A percentile compares a stretch with the other conserved stretches of the same genome.
phyloP scores from a whole-genome alignment of 2,888 invertebrate species.

The Mallateleia sp. region DNA sequence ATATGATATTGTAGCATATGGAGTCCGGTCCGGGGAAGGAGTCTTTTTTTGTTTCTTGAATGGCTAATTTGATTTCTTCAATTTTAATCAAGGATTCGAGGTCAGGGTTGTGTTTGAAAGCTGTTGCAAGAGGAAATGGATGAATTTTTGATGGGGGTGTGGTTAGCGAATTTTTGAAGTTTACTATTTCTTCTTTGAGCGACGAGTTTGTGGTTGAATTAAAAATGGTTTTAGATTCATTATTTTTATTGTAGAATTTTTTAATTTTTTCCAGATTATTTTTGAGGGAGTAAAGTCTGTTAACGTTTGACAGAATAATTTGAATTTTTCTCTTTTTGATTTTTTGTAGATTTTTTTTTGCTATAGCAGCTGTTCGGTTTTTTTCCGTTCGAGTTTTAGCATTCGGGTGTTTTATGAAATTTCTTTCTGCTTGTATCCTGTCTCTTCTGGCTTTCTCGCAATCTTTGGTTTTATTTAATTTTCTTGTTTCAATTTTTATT shows the following conservation, averaged over 20 bases:
- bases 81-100: neutral
- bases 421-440: neutral
- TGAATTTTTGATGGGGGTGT: neutral
- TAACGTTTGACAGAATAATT: neutral
- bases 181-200: neutral
- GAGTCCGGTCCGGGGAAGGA: neutral
- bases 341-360: neutral
- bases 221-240: too few species aligned
- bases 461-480: neutral
- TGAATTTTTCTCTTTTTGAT: neutral
- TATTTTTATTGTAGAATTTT: constrained; percentile 10
- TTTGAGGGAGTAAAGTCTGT: neutral
- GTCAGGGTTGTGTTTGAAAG: neutral
- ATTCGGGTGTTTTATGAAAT: neutral
- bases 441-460: neutral
- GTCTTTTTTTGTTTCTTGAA: neutral
- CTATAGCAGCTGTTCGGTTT: neutral
- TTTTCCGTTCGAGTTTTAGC: neutral
- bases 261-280: neutral
- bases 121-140: neutral
- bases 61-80: neutral
- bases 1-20: too few species aligned
- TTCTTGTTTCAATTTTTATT: neutral
- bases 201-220: neutral
- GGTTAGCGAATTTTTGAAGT: neutral